phyloP scores from a whole-genome alignment of 2,888 invertebrate species.

The Drosophila greeni region DNA sequence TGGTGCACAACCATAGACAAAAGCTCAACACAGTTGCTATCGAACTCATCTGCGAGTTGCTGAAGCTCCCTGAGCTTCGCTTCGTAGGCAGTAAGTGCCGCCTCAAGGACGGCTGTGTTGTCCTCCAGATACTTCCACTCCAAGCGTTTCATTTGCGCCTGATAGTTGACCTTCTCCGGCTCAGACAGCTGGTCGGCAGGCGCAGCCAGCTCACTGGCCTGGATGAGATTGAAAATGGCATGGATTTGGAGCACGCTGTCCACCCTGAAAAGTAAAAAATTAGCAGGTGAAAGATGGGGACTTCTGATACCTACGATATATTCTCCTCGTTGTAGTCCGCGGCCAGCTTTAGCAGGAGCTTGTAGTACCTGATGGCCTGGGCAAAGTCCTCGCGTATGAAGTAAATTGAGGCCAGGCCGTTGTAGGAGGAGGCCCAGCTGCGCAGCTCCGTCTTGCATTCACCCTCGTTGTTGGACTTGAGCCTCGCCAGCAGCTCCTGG shows the following conservation, averaged over 20 bases:
- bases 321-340: slow-evolving; percentile 66
- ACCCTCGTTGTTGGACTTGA: slow-evolving; percentile 82
- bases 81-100: slow-evolving; percentile 55
- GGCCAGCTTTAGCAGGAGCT: slow-evolving; percentile 81
- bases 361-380: slow-evolving; percentile 82
- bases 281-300: neutral
- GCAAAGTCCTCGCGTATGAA: slow-evolving; percentile 80
- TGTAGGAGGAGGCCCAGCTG: slow-evolving; percentile 82
- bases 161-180: slow-evolving; percentile 38
- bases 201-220: slow-evolving; percentile 74
- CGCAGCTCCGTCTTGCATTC: slow-evolving; percentile 84
- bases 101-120: slow-evolving; percentile 59
- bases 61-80: slow-evolving; percentile 21
- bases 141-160: slow-evolving; percentile 79
- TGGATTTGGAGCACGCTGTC: slow-evolving; percentile 85
- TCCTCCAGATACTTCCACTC: slow-evolving; percentile 81
- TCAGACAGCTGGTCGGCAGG: neutral
- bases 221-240: slow-evolving; percentile 83
- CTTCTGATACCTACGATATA: slow-evolving; percentile 60
- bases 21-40: slow-evolving; percentile 32
- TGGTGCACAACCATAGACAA: slow-evolving; percentile 52
- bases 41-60: slow-evolving; percentile 19
- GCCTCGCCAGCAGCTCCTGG: slow-evolving; percentile 83
- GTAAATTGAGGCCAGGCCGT: slow-evolving; percentile 84
- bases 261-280: slow-evolving; percentile 74